A percentile compares a stretch with the other conserved stretches of the same genome.
These are phyloP conservation scores for Macrotis lagotis DNA, from an alignment of 2,113 vertebrate genomes.

Conservation along the genomic window DNA sequence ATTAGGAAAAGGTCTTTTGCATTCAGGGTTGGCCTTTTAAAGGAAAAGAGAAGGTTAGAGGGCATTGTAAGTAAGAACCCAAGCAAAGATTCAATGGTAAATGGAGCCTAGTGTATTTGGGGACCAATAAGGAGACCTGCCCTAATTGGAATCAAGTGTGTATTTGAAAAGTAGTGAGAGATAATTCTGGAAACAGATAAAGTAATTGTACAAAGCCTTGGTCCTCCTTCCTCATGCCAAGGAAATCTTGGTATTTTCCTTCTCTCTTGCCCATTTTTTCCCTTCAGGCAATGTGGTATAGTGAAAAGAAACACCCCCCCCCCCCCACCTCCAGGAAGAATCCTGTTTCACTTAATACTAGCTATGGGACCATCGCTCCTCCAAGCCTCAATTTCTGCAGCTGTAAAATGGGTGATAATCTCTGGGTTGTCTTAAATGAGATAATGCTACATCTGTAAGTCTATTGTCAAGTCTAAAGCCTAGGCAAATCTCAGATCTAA, in stretches of 20 bases:
- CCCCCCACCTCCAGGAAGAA: too few species aligned
- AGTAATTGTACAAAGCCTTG: not conserved
- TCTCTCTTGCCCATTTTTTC: not conserved
- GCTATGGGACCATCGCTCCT: not conserved
- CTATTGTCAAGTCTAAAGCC: conserved; percentile 19
- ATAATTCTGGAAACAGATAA: not conserved
- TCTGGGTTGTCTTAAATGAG: not conserved
- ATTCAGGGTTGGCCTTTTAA: not conserved
- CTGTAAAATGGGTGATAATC: conserved; percentile 25
- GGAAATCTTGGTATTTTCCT: conserved; percentile 15
- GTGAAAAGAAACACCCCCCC: too few species aligned
- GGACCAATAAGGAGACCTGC: not conserved
- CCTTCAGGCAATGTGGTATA: not conserved
- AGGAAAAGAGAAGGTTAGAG: not conserved
- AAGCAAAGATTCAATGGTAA: not conserved
- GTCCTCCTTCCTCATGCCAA: not conserved
- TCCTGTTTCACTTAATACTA: not conserved
- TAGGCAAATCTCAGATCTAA: not conserved
- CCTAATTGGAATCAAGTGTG: not conserved
- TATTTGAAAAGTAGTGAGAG: not conserved
- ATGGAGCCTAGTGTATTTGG: not conserved
- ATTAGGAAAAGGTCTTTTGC: not conserved
- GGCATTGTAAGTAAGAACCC: not conserved
- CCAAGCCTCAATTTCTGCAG: conserved; percentile 32
- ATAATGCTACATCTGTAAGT: not conserved